Evolutionary conservation across 2,797 vertebrate genomes (phyloP).

Genomic region (Manis crassicaudata): DNA sequence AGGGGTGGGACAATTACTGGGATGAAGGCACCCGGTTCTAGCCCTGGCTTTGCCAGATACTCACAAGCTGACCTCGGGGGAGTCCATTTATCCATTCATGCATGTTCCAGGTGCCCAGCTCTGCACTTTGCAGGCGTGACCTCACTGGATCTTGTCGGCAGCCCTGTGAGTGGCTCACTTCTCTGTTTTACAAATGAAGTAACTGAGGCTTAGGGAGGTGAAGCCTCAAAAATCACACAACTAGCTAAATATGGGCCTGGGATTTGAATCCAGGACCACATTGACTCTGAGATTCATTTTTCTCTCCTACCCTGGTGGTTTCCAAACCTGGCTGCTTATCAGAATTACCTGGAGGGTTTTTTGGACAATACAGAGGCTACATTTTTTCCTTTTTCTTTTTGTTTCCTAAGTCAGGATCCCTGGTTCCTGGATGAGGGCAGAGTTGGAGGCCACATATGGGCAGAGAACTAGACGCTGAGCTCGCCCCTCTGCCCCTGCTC

Average conservation of each 20-base stretch:
- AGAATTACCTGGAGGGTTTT: background rate
- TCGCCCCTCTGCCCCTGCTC: accelerated
- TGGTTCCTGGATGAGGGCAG: background rate
- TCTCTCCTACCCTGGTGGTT: background rate
- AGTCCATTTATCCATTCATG: background rate
- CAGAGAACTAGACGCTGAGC: background rate
- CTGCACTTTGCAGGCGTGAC: background rate
- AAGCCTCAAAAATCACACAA: background rate
- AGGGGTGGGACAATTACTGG: background rate
- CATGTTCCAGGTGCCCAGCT: background rate
- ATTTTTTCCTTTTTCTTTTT: background rate
- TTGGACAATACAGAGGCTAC: background rate
- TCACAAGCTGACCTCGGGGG: background rate
- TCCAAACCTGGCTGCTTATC: background rate
- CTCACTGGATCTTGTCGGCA: background rate
- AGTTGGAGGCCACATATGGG: background rate
- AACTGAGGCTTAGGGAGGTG: background rate
- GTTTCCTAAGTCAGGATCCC: background rate
- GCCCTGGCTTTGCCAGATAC: background rate
- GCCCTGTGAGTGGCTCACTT: background rate
- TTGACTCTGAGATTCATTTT: background rate
- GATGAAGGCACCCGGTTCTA: background rate
- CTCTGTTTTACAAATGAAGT: background rate
- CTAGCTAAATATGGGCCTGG: background rate
- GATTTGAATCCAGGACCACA: background rate